phyloP scores from a whole-genome alignment of 2,888 invertebrate genomes.

The Apamea monoglypha region DNA sequence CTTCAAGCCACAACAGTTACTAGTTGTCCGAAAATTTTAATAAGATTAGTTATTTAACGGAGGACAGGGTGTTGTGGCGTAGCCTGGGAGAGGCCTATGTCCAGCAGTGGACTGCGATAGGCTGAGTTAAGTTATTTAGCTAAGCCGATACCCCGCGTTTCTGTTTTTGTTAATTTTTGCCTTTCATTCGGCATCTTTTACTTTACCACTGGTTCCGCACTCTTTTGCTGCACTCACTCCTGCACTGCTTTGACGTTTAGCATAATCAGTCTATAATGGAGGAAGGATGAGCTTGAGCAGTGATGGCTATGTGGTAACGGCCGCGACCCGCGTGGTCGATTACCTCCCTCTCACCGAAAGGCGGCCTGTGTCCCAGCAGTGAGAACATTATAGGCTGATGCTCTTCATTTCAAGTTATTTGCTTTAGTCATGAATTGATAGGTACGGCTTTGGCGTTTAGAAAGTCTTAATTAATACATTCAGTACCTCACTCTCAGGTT shows the following conservation, averaged over 20 bases:
- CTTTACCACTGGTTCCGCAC: too few relatives aligned
- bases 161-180: too few relatives aligned
- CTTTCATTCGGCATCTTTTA: too few relatives aligned
- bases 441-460: constrained; percentile 7
- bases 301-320: too few relatives aligned
- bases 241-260: neutral
- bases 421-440: neutral
- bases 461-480: constrained; percentile 27
- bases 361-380: too few relatives aligned
- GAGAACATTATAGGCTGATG: neutral
- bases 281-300: too few relatives aligned
- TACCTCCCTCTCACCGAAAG: too few relatives aligned
- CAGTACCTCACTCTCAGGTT: neutral
- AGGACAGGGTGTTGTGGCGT: too few relatives aligned
- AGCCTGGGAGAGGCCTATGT: too few relatives aligned
- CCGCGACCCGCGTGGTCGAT: too few relatives aligned
- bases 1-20: neutral
- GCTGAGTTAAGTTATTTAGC: neutral
- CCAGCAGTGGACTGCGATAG: too few relatives aligned
- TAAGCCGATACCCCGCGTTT: neutral
- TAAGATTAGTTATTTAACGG: neutral
- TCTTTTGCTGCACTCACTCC: neutral
- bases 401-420: constrained; percentile 3
- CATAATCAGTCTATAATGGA: too few relatives aligned
- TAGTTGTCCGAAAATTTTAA: neutral